Evolutionary conservation across 2,888 invertebrate species (phyloP).

Genomic region (Rosalia funebris): DNA sequence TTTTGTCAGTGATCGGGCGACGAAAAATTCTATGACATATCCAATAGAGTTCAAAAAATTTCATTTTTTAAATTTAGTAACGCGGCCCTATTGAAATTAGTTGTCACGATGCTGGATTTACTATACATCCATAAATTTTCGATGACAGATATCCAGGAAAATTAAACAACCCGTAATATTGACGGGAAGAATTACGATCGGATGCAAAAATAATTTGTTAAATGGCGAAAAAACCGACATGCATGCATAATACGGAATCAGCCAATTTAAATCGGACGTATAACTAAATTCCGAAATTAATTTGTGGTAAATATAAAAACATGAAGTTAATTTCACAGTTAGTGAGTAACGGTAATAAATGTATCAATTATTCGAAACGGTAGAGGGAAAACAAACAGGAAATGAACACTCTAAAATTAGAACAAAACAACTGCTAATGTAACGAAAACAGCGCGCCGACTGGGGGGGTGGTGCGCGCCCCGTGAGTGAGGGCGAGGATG

Average conservation of each 20-base stretch:
- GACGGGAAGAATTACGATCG: too few relatives aligned
- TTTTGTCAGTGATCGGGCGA: too few relatives aligned
- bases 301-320: conserved; percentile 54
- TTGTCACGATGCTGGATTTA: too few relatives aligned
- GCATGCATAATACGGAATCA: conserved; percentile 1
- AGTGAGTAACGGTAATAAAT: conserved; percentile 55
- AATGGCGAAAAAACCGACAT: conserved; percentile 1
- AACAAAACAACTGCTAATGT: conserved; percentile 36
- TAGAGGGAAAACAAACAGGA: conserved; percentile 44
- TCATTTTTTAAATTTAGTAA: too few relatives aligned
- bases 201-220: conserved; percentile 7
- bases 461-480: neutral
- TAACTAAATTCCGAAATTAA: conserved; percentile 51
- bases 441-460: conserved; percentile 28
- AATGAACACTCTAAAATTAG: conserved; percentile 42
- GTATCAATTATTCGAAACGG: conserved; percentile 55
- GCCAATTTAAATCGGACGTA: conserved; percentile 24
- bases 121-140: too few relatives aligned
- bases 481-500: neutral
- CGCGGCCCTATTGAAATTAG: too few relatives aligned
- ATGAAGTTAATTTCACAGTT: conserved; percentile 57
- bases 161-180: too few relatives aligned
- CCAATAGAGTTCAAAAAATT: too few relatives aligned
- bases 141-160: too few relatives aligned
- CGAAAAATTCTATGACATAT: too few relatives aligned